phyloP scores from a whole-genome alignment of 2,113 vertebrate species.

The Copsychus sechellarum region DNA sequence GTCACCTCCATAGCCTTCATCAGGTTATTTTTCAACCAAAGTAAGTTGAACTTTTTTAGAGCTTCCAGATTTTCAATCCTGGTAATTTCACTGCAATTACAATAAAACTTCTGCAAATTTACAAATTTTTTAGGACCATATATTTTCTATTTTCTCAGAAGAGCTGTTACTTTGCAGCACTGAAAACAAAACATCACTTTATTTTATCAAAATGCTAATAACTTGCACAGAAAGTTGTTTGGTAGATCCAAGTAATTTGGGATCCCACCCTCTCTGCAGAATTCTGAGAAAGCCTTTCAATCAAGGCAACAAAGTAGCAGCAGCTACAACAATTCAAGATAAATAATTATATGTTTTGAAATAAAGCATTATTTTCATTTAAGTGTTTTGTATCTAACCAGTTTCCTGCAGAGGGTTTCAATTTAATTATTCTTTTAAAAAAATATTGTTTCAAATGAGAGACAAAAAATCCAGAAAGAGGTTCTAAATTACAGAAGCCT shows the following conservation, averaged over 20 bases:
- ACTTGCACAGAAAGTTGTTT: not conserved
- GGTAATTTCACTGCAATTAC: conserved; percentile 83
- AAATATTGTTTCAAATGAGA: not conserved
- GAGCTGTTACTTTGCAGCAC: not conserved
- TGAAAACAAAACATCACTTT: not conserved
- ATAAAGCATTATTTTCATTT: not conserved
- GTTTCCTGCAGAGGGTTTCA: not conserved
- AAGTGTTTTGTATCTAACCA: not conserved
- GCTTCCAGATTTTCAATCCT: conserved; percentile 77
- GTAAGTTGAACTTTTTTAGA: conserved; percentile 69
- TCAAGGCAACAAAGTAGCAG: not conserved
- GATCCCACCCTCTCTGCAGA: not conserved
- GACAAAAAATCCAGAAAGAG: not conserved
- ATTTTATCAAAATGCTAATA: not conserved
- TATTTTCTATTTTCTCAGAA: conserved; percentile 71
- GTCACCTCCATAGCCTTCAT: conserved; percentile 79
- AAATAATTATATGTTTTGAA: not conserved
- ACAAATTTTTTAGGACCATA: conserved; percentile 74
- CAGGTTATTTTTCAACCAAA: conserved; percentile 84
- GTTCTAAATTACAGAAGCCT: not conserved
- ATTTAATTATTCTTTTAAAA: not conserved
- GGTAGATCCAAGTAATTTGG: not conserved
- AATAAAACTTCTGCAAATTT: conserved; percentile 80
- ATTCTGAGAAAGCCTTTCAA: not conserved
- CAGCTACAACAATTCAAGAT: not conserved